These are phyloP conservation scores for Thymelicus lineola DNA, from an alignment of 2,888 invertebrate species.

Conservation along the genomic window DNA sequence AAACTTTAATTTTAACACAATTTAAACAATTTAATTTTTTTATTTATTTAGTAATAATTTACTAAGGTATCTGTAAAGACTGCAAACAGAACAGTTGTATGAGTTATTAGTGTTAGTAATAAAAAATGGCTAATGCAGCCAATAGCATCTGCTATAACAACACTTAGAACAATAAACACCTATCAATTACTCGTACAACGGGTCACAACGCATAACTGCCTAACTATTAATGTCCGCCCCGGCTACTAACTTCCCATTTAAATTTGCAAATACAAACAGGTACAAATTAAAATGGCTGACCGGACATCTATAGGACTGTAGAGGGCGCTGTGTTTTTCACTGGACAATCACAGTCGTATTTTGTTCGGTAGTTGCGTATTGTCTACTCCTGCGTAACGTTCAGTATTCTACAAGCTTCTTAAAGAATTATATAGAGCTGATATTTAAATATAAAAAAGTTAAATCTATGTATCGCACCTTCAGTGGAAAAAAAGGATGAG, in stretches of 20 bases:
- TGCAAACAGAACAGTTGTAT: no score
- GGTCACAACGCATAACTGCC: not conserved
- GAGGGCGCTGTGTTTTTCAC: slow-evolving; percentile 33
- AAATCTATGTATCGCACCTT: no score
- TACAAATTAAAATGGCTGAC: slow-evolving; percentile 37
- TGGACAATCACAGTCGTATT: slow-evolving; percentile 54
- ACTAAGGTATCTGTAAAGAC: no score
- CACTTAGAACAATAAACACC: no score
- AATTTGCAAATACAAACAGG: slow-evolving; percentile 34
- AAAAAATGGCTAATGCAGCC: no score
- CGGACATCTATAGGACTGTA: slow-evolving; percentile 26
- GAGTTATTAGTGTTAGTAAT: no score
- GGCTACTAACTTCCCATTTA: slow-evolving; percentile 14
- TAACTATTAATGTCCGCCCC: not conserved
- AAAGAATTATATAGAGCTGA: slow-evolving; percentile 51
- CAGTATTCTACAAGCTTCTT: slow-evolving; percentile 37
- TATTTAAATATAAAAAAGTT: not conserved
- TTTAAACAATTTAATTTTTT: no score
- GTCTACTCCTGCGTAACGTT: slow-evolving; percentile 55
- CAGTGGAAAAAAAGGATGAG: no score
- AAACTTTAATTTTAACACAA: no score
- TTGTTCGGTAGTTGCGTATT: slow-evolving; percentile 58
- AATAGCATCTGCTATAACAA: not conserved
- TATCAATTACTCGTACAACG: not conserved
- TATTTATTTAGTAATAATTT: no score